Evolutionary conservation across 37 sponge, comb jelly and placozoan species (phyloP).

Genomic region (Oscarella lobularis): DNA sequence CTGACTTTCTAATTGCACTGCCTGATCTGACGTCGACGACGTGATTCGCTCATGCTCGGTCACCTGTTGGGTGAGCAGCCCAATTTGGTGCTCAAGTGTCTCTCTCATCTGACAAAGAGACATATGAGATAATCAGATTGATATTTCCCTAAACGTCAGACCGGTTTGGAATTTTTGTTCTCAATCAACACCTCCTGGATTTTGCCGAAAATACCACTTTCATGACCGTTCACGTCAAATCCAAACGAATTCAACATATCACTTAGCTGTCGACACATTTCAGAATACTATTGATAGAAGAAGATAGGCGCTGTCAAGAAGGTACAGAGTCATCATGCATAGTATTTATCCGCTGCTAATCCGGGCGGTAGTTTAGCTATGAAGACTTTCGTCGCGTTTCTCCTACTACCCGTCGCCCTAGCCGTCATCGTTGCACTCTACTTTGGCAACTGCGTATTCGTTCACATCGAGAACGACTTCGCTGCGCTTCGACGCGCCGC

Average conservation of each 20-base stretch:
- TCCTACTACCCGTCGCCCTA: too few relatives aligned
- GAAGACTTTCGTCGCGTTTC: too few relatives aligned
- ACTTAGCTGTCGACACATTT: too few relatives aligned
- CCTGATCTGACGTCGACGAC: neutral
- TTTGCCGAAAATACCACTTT: neutral
- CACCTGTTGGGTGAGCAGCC: neutral
- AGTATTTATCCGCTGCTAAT: too few relatives aligned
- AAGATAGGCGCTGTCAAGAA: too few relatives aligned
- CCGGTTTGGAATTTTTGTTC: neutral
- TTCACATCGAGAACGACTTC: neutral
- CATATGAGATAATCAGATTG: neutral
- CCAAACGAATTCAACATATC: neutral
- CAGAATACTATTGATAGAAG: too few relatives aligned
- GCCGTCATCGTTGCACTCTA: neutral
- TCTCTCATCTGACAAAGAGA: neutral
- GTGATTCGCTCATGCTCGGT: neutral
- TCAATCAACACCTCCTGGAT: neutral
- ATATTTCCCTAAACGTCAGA: neutral
- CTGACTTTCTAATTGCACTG: neutral
- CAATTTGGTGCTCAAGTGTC: neutral
- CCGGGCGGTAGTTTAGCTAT: too few relatives aligned
- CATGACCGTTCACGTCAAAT: neutral
- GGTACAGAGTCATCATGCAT: too few relatives aligned
- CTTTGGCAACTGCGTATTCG: neutral
- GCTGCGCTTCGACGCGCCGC: neutral